Evolutionary conservation across 2,797 vertebrate genomes (phyloP), one percentile per base, ranked within the genome.

Genomic region (Thalassophryne amazonica): DNA sequence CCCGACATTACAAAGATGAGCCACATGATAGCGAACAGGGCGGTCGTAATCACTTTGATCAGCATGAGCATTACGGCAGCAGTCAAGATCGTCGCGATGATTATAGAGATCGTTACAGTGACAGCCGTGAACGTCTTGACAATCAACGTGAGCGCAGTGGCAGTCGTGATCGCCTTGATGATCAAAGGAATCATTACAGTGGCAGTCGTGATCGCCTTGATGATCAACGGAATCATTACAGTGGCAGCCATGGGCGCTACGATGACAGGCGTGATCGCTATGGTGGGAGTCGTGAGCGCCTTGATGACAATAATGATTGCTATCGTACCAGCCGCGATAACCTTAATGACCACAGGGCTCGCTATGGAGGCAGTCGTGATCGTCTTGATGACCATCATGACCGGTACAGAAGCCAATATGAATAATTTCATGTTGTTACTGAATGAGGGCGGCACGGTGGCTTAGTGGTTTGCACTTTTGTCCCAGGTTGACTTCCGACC

Each of bases 121-220:
- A 70, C 0, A 76, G 68, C 25, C 74, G 52, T 0, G 76, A 80
- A 29, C 49, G 34, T 0, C 65, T 79, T 1, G 67, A 76, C 0
- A 68, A 83, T 6, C 11, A 30, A 0, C 41, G 19, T 0, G 21
- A 66, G 3, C 21, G 3, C 2, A 1, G 61, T 5, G 81, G 75
- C 0, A 76, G 78, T 35, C 39, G 64, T 0, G 74, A 73, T 12
- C 33, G 45, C 0, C 65, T 77, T 0, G 61, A 79, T 0, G 64
- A 81, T 19, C 11, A 40, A 0, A 46, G 36, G 0, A 13, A 51
- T 1, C 25, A 3, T 1, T 21, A 40, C 1, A 2, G 52, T 1
- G 67, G 56, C 0, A 68, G 76, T 24, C 47, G 54, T 0, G 68
- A 77, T 30, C 17, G 18, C 0, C 66, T 68, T 0, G 69, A 70